Conservation (phyloP, 1,140 invertebrate genomes). For the Chironomus striatipennis region DNA sequence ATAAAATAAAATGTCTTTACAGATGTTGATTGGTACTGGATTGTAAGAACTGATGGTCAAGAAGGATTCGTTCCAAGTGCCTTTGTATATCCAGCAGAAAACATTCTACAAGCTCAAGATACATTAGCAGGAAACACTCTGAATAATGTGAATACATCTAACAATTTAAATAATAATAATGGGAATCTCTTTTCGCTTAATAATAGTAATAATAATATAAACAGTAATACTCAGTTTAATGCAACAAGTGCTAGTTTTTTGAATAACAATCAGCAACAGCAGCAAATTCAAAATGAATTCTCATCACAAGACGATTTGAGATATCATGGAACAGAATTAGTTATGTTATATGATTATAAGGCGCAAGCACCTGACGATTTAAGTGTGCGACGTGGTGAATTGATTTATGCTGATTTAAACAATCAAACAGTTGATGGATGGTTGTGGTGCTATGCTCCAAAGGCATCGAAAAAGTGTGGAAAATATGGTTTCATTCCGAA, state of each 20-base stretch:
- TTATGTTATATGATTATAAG: constrained; percentile 93
- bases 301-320: constrained; percentile 48
- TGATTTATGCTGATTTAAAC: constrained; percentile 87
- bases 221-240: not conserved
- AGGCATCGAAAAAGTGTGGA: constrained; percentile 80
- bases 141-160: constrained; percentile 27
- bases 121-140: not conserved
- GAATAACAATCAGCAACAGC: constrained; percentile 26
- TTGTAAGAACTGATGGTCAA: constrained; percentile 80
- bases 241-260: constrained; percentile 15
- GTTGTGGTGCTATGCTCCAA: constrained; percentile 87
- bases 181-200: constrained; percentile 3
- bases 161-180: constrained; percentile 26
- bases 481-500: constrained; percentile 94
- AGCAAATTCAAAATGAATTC: constrained; percentile 35
- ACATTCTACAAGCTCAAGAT: constrained; percentile 56
- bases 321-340: constrained; percentile 79
- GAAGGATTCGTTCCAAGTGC: constrained; percentile 93
- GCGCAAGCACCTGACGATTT: constrained; percentile 87
- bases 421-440: constrained; percentile 91
- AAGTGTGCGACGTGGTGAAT: constrained; percentile 79
- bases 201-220: not conserved
- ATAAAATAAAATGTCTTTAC: too few species aligned
- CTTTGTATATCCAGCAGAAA: constrained; percentile 84
- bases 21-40: constrained; percentile 95